phyloP scores from a whole-genome alignment of 2,797 vertebrate genomes.

The Sparidentex hasta region DNA sequence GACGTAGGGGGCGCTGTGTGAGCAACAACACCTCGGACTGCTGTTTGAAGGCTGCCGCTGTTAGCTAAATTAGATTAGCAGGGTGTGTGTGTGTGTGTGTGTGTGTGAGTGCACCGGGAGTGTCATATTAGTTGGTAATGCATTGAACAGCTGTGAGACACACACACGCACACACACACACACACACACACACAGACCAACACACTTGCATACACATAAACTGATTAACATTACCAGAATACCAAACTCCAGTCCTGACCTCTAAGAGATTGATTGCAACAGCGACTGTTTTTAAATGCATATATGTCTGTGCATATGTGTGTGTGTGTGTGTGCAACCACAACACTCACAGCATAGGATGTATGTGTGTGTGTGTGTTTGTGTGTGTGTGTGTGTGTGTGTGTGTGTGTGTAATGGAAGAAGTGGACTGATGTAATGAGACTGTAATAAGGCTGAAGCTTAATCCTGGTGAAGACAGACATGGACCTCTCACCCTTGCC shows the following conservation, averaged over 20 bases:
- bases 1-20: constrained; percentile 37
- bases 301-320: constrained; percentile 20
- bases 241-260: constrained; percentile 60
- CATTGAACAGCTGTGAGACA: constrained; percentile 75
- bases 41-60: constrained; percentile 57
- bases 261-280: constrained; percentile 63
- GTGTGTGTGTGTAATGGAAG: constrained; percentile 82
- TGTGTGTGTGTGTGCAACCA: constrained; percentile 20
- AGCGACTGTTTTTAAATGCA: constrained; percentile 62
- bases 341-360: no score
- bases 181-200: constrained; percentile 19
- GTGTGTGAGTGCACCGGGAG: constrained; percentile 61
- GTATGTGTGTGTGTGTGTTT: not conserved
- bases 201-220: constrained; percentile 55
- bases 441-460: constrained; percentile 82
- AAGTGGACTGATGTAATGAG: constrained; percentile 84
- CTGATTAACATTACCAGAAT: constrained; percentile 74
- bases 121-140: constrained; percentile 80
- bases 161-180: constrained; percentile 27
- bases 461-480: constrained; percentile 82
- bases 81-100: constrained; percentile 52
- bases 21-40: constrained; percentile 26
- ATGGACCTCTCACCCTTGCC: constrained; percentile 63
- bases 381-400: constrained; percentile 4
- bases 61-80: constrained; percentile 79